These are phyloP conservation scores for Gorsachius goisagi DNA, from an alignment of 2,113 vertebrate species.

Conservation along the genomic window DNA sequence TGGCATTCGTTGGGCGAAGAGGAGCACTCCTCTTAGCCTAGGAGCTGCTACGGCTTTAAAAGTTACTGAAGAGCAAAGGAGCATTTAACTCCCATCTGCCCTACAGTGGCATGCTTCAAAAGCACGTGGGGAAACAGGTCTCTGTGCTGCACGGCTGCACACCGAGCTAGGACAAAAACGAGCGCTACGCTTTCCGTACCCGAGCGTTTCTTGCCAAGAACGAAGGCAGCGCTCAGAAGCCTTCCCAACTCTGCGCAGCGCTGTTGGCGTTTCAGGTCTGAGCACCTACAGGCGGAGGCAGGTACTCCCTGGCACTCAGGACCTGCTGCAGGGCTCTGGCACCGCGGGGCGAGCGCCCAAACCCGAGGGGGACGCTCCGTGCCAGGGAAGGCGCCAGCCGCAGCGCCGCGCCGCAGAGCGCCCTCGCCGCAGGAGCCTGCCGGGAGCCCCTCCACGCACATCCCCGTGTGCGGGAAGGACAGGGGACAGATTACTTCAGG, in stretches of 20 bases:
- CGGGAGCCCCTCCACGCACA: neutral
- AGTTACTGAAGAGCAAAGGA: neutral
- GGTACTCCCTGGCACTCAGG: too few species aligned
- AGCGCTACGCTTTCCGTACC: neutral
- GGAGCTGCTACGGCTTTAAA: neutral
- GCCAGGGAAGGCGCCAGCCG: neutral
- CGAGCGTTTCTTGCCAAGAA: neutral
- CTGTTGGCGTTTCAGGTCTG: neutral
- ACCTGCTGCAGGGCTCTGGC: neutral
- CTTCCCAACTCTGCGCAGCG: neutral
- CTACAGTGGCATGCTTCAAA: neutral
- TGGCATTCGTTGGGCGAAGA: rapidly evolving
- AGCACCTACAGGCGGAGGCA: neutral
- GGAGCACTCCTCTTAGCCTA: neutral
- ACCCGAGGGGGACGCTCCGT: rapidly evolving
- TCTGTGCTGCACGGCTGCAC: neutral
- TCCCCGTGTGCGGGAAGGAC: neutral
- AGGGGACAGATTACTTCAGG: neutral
- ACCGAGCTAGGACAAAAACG: neutral
- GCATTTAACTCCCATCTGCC: neutral
- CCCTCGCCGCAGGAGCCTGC: neutral
- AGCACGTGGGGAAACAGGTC: neutral
- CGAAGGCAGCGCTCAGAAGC: neutral
- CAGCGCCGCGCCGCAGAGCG: too few species aligned
- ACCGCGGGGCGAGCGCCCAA: neutral